These are phyloP conservation scores for Meghimatium bilineatum DNA, from an alignment of 2,888 invertebrate species.

Conservation along the genomic window DNA sequence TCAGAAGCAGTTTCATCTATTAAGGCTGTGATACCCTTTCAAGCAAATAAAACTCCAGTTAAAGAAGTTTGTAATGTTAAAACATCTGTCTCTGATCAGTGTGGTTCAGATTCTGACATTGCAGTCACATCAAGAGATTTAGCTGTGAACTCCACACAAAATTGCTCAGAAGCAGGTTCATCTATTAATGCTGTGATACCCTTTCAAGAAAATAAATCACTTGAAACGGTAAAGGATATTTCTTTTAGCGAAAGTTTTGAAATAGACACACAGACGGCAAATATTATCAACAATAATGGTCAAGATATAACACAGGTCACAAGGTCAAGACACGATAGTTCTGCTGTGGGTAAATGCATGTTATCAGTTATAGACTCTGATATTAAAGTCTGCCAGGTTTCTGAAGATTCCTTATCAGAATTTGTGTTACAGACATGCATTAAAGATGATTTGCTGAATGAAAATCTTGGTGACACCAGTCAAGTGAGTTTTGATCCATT, in stretches of 20 bases:
- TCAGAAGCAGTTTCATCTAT: no score
- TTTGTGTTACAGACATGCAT: no score
- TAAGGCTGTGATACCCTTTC: no score
- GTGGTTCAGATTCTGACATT: neutral
- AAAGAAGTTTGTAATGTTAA: neutral
- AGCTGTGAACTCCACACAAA: no score
- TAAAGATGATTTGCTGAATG: neutral
- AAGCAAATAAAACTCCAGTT: no score
- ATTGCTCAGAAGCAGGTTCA: neutral
- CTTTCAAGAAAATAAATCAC: neutral
- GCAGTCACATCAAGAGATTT: neutral
- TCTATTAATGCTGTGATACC: neutral
- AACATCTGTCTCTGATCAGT: neutral
- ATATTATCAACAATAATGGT: constrained; percentile 48
- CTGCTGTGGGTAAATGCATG: neutral
- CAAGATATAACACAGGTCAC: neutral
- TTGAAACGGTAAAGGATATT: neutral
- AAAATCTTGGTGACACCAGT: neutral
- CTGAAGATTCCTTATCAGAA: neutral
- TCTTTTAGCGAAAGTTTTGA: constrained; percentile 67
- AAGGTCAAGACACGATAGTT: neutral
- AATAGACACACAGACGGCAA: constrained; percentile 65
- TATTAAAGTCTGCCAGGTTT: neutral
- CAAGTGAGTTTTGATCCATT: constrained; percentile 5
- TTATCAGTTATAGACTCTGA: constrained; percentile 1